These are phyloP conservation scores for Carlito syrichta DNA, from an alignment of 2,113 vertebrate species.

Conservation along the genomic window DNA sequence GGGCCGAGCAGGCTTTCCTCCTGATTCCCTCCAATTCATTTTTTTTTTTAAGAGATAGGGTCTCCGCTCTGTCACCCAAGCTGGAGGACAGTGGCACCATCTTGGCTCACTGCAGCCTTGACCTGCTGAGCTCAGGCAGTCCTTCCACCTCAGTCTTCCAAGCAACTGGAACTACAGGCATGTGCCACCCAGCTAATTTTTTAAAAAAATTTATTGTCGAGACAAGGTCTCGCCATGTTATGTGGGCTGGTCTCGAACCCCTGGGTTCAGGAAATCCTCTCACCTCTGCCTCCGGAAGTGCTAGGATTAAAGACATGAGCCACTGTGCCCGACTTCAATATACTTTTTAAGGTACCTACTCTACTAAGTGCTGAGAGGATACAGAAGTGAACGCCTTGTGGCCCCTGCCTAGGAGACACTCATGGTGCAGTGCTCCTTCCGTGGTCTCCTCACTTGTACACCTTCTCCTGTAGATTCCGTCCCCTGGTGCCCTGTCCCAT, in stretches of 20 bases:
- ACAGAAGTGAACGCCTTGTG: not conserved
- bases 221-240: not conserved
- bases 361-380: not conserved
- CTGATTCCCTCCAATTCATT: not conserved
- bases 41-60: not conserved
- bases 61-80: too few species aligned
- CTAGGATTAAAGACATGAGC: too few species aligned
- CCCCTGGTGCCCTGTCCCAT: too few species aligned
- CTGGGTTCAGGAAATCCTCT: not conserved
- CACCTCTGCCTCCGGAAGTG: not conserved
- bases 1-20: not conserved
- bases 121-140: too few species aligned
- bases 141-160: too few species aligned
- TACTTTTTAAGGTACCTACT: not conserved
- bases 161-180: too few species aligned
- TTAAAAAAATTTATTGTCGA: too few species aligned
- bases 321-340: not conserved
- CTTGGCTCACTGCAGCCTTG: too few species aligned
- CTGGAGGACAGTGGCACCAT: too few species aligned
- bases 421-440: not conserved
- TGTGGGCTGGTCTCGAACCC: not conserved
- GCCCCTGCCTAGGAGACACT: not conserved
- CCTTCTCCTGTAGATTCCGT: not conserved
- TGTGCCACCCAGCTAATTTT: too few species aligned
- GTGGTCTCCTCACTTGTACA: not conserved